Conservation (phyloP, 2,113 vertebrate genomes). For the Gavia stellata region DNA sequence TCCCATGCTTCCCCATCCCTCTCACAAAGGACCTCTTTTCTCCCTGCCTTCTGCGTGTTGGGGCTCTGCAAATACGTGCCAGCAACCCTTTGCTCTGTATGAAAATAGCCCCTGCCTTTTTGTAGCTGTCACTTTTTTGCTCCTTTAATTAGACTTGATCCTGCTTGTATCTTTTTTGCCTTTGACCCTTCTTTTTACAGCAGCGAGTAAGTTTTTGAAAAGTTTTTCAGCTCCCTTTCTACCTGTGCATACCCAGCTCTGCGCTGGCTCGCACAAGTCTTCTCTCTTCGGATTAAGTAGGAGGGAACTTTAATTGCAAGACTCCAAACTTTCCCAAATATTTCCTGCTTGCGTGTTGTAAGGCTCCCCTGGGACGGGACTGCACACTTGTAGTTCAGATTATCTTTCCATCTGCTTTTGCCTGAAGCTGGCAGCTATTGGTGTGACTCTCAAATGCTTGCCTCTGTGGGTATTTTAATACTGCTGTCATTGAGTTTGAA, state of each 20-base stretch:
- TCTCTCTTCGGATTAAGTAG: not conserved
- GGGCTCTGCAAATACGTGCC: not conserved
- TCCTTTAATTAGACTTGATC: conserved; percentile 36
- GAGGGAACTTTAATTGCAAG: not conserved
- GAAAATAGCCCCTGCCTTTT: conserved; percentile 23
- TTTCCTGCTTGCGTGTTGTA: not conserved
- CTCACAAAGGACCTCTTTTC: conserved; percentile 8
- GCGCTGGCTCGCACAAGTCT: not conserved
- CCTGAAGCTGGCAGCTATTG: not conserved
- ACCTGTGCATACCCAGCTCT: not conserved
- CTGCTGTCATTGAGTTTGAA: not conserved
- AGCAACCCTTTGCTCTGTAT: not conserved
- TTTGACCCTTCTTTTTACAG: not conserved
- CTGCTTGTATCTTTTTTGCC: not conserved
- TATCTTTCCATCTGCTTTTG: not conserved
- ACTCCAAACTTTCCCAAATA: not conserved
- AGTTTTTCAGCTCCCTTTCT: not conserved
- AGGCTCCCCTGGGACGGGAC: not conserved
- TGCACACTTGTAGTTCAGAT: not conserved
- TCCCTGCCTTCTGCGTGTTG: not conserved
- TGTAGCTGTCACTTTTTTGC: not conserved
- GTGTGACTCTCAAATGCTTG: not conserved
- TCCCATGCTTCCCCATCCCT: conserved; percentile 1
- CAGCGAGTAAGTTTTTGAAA: not conserved
- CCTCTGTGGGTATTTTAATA: not conserved